phyloP scores from a whole-genome alignment of 1,140 invertebrate genomes.

The Araneus ventricosus region DNA sequence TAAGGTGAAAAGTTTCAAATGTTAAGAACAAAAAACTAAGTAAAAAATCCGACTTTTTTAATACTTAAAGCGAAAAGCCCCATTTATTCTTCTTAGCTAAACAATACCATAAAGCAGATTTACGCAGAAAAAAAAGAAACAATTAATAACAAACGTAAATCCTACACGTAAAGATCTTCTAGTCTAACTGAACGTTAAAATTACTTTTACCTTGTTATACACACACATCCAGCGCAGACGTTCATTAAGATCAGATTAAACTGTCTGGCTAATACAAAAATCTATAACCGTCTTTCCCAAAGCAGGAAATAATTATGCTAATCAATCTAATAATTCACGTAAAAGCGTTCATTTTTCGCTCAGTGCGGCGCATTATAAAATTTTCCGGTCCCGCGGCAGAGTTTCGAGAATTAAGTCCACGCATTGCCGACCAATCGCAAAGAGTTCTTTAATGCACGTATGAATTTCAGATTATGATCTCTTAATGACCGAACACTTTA shows the following conservation, averaged over 20 bases:
- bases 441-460: conserved; percentile 4
- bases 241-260: conserved; percentile 3
- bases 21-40: no score
- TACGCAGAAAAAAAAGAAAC: background rate
- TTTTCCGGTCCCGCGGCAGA: background rate
- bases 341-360: conserved; percentile 6
- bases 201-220: no score
- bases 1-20: no score
- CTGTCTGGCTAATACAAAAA: background rate
- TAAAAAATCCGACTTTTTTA: no score
- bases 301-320: conserved; percentile 20
- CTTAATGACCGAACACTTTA: background rate
- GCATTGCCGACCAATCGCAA: conserved; percentile 34
- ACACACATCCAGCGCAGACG: no score
- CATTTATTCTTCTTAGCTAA: no score
- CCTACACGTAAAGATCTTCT: no score
- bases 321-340: conserved; percentile 18
- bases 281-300: no score
- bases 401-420: background rate
- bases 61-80: no score
- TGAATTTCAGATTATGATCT: conserved; percentile 31
- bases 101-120: no score
- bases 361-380: background rate
- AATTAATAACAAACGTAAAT: conserved; percentile 13
- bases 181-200: no score